Percentiles rank a stretch among this genome's conserved stretches.
Conservation (phyloP, 2,797 vertebrate species). For the Takifugu rubripes region DNA sequence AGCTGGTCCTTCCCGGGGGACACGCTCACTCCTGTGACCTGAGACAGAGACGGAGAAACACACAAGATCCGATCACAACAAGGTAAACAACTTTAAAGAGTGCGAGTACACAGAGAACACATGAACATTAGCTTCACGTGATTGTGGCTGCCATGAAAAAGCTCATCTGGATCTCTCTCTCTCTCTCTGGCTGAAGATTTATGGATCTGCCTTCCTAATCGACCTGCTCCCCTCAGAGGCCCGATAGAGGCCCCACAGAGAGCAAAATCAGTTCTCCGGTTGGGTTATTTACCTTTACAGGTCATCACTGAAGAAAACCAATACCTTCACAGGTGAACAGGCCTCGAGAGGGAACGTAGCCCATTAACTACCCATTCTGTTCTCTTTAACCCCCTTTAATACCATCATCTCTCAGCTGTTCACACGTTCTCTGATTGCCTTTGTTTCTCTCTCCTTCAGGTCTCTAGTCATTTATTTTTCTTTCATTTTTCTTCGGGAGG, state of each 20-base stretch:
- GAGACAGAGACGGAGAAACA: conserved; percentile 29
- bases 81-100: too few relatives aligned
- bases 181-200: conserved; percentile 15
- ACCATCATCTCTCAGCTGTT: conserved; percentile 4
- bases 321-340: conserved; percentile 23
- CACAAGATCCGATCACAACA: too few relatives aligned
- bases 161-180: too few relatives aligned
- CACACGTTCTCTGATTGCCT: conserved; percentile 3
- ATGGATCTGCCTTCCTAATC: conserved; percentile 40
- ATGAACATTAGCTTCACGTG: too few relatives aligned
- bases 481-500: conserved; percentile 23
- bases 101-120: too few relatives aligned
- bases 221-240: conserved; percentile 26
- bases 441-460: background rate
- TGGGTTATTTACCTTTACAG: conserved; percentile 15
- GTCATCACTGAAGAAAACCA: conserved; percentile 1
- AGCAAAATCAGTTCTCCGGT: background rate
- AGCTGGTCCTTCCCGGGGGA: conserved; percentile 97
- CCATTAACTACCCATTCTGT: conserved; percentile 10
- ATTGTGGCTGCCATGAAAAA: too few relatives aligned
- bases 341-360: conserved; percentile 6
- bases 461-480: conserved; percentile 25
- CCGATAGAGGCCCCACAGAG: background rate
- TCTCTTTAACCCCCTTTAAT: conserved; percentile 1
- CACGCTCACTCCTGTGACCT: conserved; percentile 94